Base-by-base conservation (phyloP, 2,797 vertebrate species). In the Typhlichthys subterraneus region DNA sequence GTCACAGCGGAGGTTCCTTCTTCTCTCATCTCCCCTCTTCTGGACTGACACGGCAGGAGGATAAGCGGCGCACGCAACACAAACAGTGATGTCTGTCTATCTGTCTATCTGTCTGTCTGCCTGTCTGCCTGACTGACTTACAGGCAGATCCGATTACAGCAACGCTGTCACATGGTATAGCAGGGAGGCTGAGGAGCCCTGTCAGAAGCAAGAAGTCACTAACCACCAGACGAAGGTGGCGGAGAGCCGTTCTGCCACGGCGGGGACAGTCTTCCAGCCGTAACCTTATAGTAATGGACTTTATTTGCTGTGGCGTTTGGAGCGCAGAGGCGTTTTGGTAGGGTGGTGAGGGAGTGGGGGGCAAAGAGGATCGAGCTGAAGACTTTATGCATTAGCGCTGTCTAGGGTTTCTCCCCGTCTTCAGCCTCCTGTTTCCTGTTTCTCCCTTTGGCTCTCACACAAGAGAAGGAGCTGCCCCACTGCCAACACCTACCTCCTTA, bases 91-190 rank as follows among this genome's bases (percentile, higher is more conserved):
- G 68, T 76, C 82, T 79, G 80, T 85, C 81, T 85, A 77, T 76
- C 74, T 69, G 52, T 17, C 15, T 17, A 17, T 17, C 15, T 17
- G 15, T 17, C 15, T 17, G 78, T 76, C 74, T 69, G 52, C 65
- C 79, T 71, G 70, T 76, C 65, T 68, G 78, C 77, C 68, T 71
- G 77, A 70, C 80, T 55, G 65, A 72, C 77, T 76, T 61, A 79
- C 81, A 68, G 73, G 77, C 63, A 83, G 87, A 92, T 92, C 87
- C 87, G 90, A 90, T 92, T 90, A 88, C 88, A 79, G 70, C 76
- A 85, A 86, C 80, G 89, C 82, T 79, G 81, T 86, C 85, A 85
- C 79, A 86, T 77, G 76, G 84, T 87, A 89, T 89, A 89, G 77
- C 87, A 81, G 88, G 87, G 91, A 85, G 87, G 82, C 83, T 82